Evolutionary conservation across 35 echinoderm and acorn worm genomes (phyloP).

Genomic region (Lytechinus pictus): DNA sequence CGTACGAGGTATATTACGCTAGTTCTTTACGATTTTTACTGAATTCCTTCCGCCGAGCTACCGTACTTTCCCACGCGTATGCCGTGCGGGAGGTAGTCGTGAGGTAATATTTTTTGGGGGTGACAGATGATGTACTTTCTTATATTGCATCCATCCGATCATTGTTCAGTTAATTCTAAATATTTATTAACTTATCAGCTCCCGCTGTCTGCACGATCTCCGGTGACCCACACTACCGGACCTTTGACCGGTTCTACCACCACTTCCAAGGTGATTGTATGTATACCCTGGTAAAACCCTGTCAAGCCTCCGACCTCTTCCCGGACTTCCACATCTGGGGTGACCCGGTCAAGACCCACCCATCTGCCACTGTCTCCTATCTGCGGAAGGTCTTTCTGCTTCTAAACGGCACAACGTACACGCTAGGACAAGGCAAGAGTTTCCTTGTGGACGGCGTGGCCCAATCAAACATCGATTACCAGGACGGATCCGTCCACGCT

Average conservation of each 20-base stretch:
- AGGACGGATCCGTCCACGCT: not conserved
- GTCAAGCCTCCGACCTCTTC: constrained; percentile 30
- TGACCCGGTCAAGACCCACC: constrained; percentile 37
- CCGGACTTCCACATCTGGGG: constrained; percentile 54
- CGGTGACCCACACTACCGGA: constrained; percentile 88
- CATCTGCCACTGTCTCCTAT: constrained; percentile 62
- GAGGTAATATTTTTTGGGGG: not conserved
- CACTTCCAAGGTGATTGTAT: constrained; percentile 84
- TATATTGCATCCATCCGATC: not conserved
- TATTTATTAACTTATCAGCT: constrained; percentile 6
- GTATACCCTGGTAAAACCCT: constrained; percentile 67
- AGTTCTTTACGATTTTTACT: no score
- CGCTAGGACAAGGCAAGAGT: constrained; percentile 14
- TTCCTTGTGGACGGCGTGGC: constrained; percentile 43
- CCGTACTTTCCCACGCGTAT: no score
- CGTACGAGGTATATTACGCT: not conserved
- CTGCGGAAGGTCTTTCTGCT: constrained; percentile 46
- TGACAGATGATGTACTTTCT: not conserved
- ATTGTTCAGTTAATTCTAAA: not conserved
- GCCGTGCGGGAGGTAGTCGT: no score
- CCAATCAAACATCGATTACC: not conserved
- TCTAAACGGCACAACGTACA: constrained; percentile 41
- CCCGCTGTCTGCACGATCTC: constrained; percentile 62
- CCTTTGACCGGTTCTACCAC: constrained; percentile 68
- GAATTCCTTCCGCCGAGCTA: no score